Base-by-base conservation (phyloP, 2,113 vertebrate genomes). In the Sinosuthora webbiana region DNA sequence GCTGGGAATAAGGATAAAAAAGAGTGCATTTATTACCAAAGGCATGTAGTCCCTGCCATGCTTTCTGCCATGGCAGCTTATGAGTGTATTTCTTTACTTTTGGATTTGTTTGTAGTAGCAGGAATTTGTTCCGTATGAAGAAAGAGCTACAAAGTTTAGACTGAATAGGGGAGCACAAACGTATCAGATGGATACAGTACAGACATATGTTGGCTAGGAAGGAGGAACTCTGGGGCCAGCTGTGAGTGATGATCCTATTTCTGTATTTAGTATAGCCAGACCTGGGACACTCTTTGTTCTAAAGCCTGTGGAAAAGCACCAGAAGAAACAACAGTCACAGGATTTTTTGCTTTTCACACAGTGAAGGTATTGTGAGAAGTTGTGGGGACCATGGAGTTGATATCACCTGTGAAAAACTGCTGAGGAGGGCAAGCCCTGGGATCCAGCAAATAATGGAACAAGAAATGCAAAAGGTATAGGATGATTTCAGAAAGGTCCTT, bases 231-330 rank as follows among this genome's bases (percentile, higher is more conserved):
- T 3, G 14, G 7, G 41, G 3, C 25, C 33, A 39, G 14, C 28
- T 67, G 20, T 24, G 28, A 23, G 6, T 63, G 25, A 24, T 0
- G 4, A 17, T 39, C 37, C 21, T 52, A 11, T 52, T 82, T 62
- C 39, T n/a, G 7, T 44, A 42, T 14, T 57, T 68, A 35, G 31
- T 33, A 13, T 6, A 87, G 44, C 8, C 33, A 76, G 52, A 39
- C 2, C 33, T 27, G 18, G 15, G 16, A 57, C 11, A 39, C 15
- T 25, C 0, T 0, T 15, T 23, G 11, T 21, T 33, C 1, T 1
- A 23, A 57, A 81, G 6, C n/a, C 20, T 39, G 15, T 77, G 52
- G 65, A 65, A 70, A 87, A 52, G n/a, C 14, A 87, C 6, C 49
- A 31, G 24, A 53, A 52, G 1, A 10, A 83, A 63, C 45, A 39